These are phyloP conservation scores for Chloroceryle inda DNA, from an alignment of 2,797 vertebrate genomes.

Conservation along the genomic window DNA sequence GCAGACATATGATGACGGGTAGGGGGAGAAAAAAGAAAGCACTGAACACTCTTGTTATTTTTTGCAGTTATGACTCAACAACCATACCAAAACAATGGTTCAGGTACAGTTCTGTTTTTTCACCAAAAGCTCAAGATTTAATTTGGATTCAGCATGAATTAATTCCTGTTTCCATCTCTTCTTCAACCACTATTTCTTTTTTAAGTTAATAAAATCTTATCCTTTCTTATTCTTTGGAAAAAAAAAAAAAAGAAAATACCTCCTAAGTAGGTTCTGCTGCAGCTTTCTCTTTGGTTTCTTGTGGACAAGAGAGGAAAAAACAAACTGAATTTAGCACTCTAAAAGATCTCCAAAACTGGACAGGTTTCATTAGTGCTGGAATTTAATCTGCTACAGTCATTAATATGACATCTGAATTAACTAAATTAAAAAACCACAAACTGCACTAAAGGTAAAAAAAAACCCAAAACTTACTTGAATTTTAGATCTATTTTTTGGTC, in stretches of 20 bases:
- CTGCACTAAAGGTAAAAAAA: not conserved
- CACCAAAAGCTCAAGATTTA: not conserved
- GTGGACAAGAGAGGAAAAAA: not conserved
- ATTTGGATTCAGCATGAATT: not conserved
- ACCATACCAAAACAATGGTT: not conserved
- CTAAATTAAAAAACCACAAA: not conserved
- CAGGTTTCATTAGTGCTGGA: not conserved
- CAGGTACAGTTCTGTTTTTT: not conserved
- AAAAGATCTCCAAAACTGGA: not conserved
- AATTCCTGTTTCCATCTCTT: not conserved
- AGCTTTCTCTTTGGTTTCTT: not conserved
- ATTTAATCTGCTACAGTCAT: not conserved
- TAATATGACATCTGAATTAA: not conserved
- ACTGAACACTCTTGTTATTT: not conserved
- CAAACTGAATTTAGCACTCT: not conserved
- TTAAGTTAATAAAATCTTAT: not conserved
- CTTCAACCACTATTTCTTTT: not conserved
- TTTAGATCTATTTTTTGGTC: not conserved
- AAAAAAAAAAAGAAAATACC: not conserved
- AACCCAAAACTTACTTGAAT: not conserved
- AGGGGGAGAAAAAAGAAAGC: not conserved
- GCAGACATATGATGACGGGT: accelerated
- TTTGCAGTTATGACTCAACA: not conserved
- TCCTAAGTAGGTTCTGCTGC: not conserved
- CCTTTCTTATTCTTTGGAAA: not conserved